Conservation (phyloP, 2,113 vertebrate genomes). For the Phylloscopus whistleri region DNA sequence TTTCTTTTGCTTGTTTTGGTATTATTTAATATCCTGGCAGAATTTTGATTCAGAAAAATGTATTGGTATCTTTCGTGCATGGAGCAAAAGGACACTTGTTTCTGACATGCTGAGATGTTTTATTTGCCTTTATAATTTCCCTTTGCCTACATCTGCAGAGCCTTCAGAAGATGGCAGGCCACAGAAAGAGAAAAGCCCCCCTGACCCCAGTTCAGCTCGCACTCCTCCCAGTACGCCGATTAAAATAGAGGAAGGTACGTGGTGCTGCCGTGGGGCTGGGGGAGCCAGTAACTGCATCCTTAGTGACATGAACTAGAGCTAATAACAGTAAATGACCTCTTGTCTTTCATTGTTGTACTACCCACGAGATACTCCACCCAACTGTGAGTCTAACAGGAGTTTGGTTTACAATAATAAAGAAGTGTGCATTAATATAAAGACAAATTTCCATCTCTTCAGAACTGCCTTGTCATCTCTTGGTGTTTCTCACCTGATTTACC, state of each 20-base stretch:
- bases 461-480: not conserved
- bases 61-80: not conserved
- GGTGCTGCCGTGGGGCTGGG: not conserved
- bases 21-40: not conserved
- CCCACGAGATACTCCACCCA: not conserved
- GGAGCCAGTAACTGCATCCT: not conserved
- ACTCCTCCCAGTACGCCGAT: slow-evolving; percentile 89
- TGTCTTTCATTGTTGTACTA: not conserved
- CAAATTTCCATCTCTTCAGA: not conserved
- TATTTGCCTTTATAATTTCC: not conserved
- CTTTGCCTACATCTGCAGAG: slow-evolving; percentile 33
- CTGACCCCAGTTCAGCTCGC: slow-evolving; percentile 65
- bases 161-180: slow-evolving; percentile 76
- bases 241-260: slow-evolving; percentile 91
- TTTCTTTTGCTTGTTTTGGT: slow-evolving; percentile 53
- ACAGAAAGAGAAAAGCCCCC: slow-evolving; percentile 72
- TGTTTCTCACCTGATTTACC: not conserved
- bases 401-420: slow-evolving; percentile 23
- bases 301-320: not conserved
- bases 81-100: not conserved
- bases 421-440: slow-evolving; percentile 6
- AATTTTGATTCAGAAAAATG: not conserved
- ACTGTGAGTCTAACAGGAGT: not conserved
- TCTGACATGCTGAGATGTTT: not conserved
- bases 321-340: not conserved